A percentile compares a stretch with the other conserved stretches of the same genome.
Conservation (phyloP, 2,113 vertebrate species). For the Plecotus auritus region DNA sequence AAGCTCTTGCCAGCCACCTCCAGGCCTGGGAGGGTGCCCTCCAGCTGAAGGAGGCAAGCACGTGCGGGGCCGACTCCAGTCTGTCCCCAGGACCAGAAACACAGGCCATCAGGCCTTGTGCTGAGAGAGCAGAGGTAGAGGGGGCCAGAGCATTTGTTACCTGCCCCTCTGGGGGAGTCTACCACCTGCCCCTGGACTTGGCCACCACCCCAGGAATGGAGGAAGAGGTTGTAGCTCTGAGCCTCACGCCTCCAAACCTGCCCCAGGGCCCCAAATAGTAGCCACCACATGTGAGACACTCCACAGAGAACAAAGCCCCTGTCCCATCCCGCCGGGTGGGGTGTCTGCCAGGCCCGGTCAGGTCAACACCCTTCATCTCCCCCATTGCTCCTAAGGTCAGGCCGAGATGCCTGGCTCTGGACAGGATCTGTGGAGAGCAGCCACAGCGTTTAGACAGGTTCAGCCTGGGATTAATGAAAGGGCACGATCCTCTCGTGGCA, state of each 20-base stretch:
- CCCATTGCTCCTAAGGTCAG: not conserved
- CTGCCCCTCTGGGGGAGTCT: not conserved
- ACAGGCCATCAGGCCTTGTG: not conserved
- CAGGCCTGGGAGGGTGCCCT: not conserved
- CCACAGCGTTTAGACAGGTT: no score
- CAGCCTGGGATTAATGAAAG: no score
- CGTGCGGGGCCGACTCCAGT: not conserved
- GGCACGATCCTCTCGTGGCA: no score
- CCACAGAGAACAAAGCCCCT: not conserved
- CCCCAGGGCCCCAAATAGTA: not conserved
- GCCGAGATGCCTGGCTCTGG: not conserved
- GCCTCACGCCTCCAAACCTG: not conserved
- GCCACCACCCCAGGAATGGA: not conserved
- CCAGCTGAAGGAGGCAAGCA: not conserved
- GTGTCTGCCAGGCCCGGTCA: not conserved
- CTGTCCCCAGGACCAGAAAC: not conserved
- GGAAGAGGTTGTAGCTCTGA: not conserved
- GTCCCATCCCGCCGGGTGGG: not conserved
- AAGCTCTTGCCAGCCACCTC: not conserved
- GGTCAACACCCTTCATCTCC: not conserved
- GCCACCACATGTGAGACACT: rapidly evolving
- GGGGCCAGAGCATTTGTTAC: no score
- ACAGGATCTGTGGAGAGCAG: no score
- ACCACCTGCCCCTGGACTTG: not conserved
- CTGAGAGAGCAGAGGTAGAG: not conserved